Evolutionary conservation across 2,113 vertebrate species (phyloP).

Genomic region (Pandion haliaetus): DNA sequence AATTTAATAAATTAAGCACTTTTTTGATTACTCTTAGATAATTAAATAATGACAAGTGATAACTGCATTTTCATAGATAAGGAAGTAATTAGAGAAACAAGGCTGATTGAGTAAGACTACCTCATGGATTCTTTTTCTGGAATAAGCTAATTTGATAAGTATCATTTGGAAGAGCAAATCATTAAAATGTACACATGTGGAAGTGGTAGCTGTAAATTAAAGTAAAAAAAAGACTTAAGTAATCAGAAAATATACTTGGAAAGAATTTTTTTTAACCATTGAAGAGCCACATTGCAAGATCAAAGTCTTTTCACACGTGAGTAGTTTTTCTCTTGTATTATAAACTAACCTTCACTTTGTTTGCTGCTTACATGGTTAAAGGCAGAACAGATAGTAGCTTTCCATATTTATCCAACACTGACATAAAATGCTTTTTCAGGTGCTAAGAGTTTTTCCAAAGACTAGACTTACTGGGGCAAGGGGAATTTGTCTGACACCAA

Average conservation of each 20-base stretch:
- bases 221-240: neutral
- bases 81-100: neutral
- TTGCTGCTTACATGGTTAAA: neutral
- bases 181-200: neutral
- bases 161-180: neutral
- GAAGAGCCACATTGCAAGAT: neutral
- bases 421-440: neutral
- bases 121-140: neutral
- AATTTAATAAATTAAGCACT: constrained; percentile 8
- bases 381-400: neutral
- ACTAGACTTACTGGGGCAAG: neutral
- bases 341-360: neutral
- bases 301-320: neutral
- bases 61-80: neutral
- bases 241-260: neutral
- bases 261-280: neutral
- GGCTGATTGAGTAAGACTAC: neutral
- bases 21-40: too few relatives aligned
- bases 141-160: neutral
- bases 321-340: neutral
- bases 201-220: neutral
- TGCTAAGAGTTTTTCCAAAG: neutral
- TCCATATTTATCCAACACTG: neutral
- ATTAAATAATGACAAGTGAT: too few relatives aligned
- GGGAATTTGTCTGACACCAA: neutral